Base-by-base conservation (phyloP, 2,113 vertebrate genomes). In the Callospermophilus lateralis region DNA sequence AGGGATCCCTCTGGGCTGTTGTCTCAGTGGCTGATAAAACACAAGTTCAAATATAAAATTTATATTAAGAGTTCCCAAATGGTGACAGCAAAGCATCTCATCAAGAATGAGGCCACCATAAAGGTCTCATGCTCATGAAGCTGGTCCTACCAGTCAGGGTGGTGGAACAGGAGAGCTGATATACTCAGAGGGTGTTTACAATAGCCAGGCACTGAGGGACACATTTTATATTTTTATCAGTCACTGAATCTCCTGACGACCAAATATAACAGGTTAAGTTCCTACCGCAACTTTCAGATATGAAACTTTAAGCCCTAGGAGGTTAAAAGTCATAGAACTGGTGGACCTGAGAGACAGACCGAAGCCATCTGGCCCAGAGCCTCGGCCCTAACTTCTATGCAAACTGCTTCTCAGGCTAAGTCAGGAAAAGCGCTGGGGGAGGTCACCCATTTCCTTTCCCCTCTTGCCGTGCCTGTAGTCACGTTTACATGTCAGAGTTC, bases 91-190 rank as follows among this genome's bases (percentile, higher is more conserved):
- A 58, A 78, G 17, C 12, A 3, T 77, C 26, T 12, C 61, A 20
- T 30, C 22, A 3, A 45, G 12, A 4, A 0, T 1, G 12, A 1
- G 39, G 13, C 39, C 16, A 13, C 48, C 6, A 3, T 17, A 19
- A 12, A 61, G 61, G 6, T 24, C 11, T 70, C 30, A 24, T 17
- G 8, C 28, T 58, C 24, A 1, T 0, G 22, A 34, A 28, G 53
- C 30, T 5, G 12, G n/a, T 6, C 15, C 3, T 4, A 8, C 61
- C 61, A 8, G 2, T 22, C 51, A 26, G 48, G 26, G 15, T 16
- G 13, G 51, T 8, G n/a, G n/a, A 3, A 45, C 8, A 1, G 4
- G 16, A 48, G 34, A 24, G 39, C 45, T 28, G 26, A 72, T 3
- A 72, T 2, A 42, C 28, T n/a, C 15, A 2, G 11, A 32, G 32